Conservation (phyloP, 2,113 vertebrate species). For the Halcyon malimbica region DNA sequence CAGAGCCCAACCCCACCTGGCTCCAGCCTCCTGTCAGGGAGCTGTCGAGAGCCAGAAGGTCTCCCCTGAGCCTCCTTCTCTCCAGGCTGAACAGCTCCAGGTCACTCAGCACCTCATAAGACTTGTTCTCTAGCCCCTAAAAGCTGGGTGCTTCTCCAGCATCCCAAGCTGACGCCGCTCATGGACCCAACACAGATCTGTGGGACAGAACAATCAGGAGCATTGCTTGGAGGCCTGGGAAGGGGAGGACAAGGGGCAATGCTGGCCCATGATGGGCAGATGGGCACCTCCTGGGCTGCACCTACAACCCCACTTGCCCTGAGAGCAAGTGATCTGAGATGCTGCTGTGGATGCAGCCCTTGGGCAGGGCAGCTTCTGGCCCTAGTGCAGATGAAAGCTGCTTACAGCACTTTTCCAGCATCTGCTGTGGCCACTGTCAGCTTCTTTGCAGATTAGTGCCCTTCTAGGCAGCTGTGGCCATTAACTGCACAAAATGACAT, state of each 20-base stretch:
- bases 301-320: neutral
- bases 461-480: neutral
- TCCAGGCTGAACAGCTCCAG: neutral
- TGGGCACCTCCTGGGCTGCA: neutral
- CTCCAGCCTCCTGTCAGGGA: too few species aligned
- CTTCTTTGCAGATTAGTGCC: neutral
- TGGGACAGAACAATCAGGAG: accelerated
- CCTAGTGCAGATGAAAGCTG: accelerated
- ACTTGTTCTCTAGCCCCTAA: neutral
- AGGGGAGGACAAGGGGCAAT: too few species aligned
- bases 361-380: neutral
- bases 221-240: neutral
- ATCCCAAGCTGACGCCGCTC: neutral
- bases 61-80: too few species aligned
- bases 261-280: accelerated
- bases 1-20: neutral
- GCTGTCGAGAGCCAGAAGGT: too few species aligned
- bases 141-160: neutral
- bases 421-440: neutral
- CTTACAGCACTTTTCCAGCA: neutral
- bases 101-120: too few species aligned
- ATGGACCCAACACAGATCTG: accelerated
- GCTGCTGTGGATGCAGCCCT: neutral
- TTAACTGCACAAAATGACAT: neutral
- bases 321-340: neutral